These are phyloP conservation scores for Cyrtorhinus lividipennis DNA, from an alignment of 1,140 invertebrate species.

Conservation along the genomic window DNA sequence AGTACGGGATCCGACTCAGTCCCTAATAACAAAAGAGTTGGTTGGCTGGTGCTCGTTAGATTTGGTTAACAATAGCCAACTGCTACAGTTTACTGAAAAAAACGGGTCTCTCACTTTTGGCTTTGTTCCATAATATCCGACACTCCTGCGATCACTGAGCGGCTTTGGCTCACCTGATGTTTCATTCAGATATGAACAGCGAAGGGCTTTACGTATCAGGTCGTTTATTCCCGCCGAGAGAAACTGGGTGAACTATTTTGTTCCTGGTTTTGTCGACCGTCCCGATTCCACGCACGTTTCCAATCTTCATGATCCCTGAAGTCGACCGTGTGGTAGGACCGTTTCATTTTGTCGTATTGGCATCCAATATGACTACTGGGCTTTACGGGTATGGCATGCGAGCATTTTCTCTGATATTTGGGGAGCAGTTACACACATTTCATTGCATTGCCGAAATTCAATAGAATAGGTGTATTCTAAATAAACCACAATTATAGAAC, in stretches of 20 bases:
- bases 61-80: background rate
- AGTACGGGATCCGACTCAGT: too few relatives aligned
- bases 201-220: background rate
- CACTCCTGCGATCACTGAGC: background rate
- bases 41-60: background rate
- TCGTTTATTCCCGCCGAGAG: background rate
- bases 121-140: too few relatives aligned
- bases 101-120: too few relatives aligned
- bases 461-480: too few relatives aligned
- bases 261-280: background rate
- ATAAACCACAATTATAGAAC: too few relatives aligned
- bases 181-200: background rate
- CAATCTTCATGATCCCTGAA: background rate
- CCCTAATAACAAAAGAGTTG: background rate
- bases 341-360: too few relatives aligned
- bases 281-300: background rate
- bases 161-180: background rate
- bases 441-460: too few relatives aligned
- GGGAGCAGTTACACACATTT: too few relatives aligned
- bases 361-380: too few relatives aligned
- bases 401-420: too few relatives aligned
- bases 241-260: too few relatives aligned
- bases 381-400: too few relatives aligned
- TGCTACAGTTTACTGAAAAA: background rate
- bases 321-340: background rate